Base-by-base conservation (phyloP, 2,797 vertebrate species). In the Cuniculus paca region DNA sequence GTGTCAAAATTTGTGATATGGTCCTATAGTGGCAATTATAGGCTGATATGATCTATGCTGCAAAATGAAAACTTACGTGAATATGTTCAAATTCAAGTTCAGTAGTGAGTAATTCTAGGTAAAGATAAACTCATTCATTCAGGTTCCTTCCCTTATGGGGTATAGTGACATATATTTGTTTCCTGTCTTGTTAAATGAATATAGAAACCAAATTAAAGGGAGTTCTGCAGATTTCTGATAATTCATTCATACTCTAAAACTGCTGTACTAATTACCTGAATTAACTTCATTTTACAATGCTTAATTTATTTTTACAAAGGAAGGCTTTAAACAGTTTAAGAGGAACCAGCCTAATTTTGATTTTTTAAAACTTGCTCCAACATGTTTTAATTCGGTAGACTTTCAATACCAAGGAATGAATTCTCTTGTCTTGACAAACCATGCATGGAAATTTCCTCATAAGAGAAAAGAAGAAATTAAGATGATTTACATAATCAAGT, bases 401-500 rank as follows among this genome's bases (percentile, higher is more conserved):
- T 93, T 95, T 93, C 39, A 87, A 78, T 79, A 92, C 95, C 28
- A 93, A 95, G 90, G 79, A 79, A 63, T 56, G 88, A 86, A 36
- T 60, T 96, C 45, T 50, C 65, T 77, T 58, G 50, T 95, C 95
- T 82, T 72, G 91, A 98, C 90, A 98, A 96, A 98, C 39, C 85
- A 91, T 93, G 84, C 31, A 20, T n/a, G 75, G 97, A 70, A 72
- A 95, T 93, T 95, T 97, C 94, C 94, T 97, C 88, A 90, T 48
- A 94, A 96, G 90, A 52, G 52, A 94, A 83, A 94, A 95, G 79
- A 75, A 95, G 77, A 86, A 97, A 95, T 86, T 87, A 75, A 93
- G 97, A 79, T 70, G 79, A 97, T 96, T 97, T 88, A 93, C 90
- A 93, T 94, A 83, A 36, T 95, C 97, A 96, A 97, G 93, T 90